phyloP scores from a whole-genome alignment of 2,888 invertebrate genomes.

The Lithophane semibrunnea region DNA sequence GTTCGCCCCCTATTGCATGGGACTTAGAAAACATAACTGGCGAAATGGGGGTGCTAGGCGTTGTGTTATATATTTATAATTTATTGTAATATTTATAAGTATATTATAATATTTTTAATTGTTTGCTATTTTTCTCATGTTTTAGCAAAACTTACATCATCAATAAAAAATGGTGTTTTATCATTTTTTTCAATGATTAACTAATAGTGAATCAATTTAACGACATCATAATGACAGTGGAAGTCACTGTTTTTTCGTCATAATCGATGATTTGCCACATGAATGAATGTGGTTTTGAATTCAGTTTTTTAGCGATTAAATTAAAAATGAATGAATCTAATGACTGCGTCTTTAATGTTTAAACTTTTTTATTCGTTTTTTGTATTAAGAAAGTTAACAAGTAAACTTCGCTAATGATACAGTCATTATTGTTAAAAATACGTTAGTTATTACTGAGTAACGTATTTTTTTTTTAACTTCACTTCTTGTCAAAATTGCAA shows the following conservation, averaged over 20 bases:
- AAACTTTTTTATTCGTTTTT: neutral
- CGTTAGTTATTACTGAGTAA: neutral
- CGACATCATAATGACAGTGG: neutral
- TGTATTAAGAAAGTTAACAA: neutral
- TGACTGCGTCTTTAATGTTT: no score
- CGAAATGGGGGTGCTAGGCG: no score
- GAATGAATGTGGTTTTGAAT: neutral
- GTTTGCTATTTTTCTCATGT: neutral
- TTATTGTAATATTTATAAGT: no score
- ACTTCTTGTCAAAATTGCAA: no score
- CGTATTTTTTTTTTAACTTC: neutral
- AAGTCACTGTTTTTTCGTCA: neutral
- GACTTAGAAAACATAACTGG: no score
- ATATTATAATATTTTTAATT: no score
- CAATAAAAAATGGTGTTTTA: neutral
- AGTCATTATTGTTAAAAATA: no score
- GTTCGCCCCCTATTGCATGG: no score
- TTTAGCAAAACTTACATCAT: neutral
- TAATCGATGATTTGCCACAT: neutral
- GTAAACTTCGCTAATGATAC: neutral
- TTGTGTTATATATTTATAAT: no score
- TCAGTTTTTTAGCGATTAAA: neutral
- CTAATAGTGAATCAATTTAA: neutral
- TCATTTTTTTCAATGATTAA: neutral
- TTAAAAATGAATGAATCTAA: neutral